Evolutionary conservation across 2,113 vertebrate genomes (phyloP).

Genomic region (Notarius quadriscutis): DNA sequence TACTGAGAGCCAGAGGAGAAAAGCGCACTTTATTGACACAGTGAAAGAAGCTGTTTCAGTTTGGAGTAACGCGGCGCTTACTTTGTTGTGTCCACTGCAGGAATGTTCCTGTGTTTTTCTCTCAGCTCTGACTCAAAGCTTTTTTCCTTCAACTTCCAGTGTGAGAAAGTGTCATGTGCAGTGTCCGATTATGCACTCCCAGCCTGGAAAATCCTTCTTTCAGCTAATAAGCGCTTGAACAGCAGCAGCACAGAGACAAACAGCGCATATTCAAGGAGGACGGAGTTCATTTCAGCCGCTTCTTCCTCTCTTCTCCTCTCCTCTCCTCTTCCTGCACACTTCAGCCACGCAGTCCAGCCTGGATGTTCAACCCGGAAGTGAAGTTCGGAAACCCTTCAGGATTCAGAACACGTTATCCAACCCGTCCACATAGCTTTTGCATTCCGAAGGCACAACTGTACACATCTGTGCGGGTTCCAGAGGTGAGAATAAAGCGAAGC

Average conservation of each 20-base stretch:
- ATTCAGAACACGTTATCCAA: not conserved
- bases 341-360: not conserved
- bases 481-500: not conserved
- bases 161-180: not conserved
- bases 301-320: not conserved
- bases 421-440: not conserved
- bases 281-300: not conserved
- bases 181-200: not conserved
- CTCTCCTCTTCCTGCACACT: slow-evolving; percentile 36
- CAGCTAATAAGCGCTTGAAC: not conserved
- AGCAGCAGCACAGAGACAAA: not conserved
- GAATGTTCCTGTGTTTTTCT: not conserved
- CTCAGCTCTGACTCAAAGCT: not conserved
- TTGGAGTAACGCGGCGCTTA: not conserved
- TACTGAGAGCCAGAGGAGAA: not conserved
- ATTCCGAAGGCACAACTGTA: slow-evolving; percentile 1
- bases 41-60: not conserved
- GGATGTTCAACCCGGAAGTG: slow-evolving; percentile 38
- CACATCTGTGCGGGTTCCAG: slow-evolving; percentile 24
- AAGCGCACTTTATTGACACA: not conserved
- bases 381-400: not conserved
- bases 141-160: not conserved
- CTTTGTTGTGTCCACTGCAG: not conserved
- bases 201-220: not conserved
- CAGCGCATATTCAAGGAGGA: not conserved